These are phyloP conservation scores for Lasioglossum pauxillum DNA, from an alignment of 2,888 invertebrate genomes.

Conservation along the genomic window DNA sequence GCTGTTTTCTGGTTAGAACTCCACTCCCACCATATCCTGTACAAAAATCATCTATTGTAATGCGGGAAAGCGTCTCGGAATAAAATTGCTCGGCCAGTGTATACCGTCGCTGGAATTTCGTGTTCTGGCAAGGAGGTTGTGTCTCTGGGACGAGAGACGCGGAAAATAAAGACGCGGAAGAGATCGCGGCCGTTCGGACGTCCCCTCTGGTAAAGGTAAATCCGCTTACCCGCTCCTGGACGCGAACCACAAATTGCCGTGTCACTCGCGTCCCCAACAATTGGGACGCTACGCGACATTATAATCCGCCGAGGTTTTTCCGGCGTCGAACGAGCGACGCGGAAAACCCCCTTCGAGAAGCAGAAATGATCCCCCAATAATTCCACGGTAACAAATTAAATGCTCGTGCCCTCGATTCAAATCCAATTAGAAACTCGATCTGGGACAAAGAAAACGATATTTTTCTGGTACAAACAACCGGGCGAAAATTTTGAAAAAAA, in stretches of 20 bases:
- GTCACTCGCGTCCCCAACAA: not conserved
- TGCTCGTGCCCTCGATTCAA: not conserved
- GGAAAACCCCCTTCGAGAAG: not conserved
- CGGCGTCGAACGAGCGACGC: not conserved
- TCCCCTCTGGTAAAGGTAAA: slow-evolving; percentile 8
- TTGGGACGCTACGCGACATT: slow-evolving; percentile 5
- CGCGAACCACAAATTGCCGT: not conserved
- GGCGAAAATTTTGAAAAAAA: too few species aligned
- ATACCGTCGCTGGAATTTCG: not conserved
- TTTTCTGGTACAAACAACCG: too few species aligned
- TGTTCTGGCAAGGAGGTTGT: not conserved
- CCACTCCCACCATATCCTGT: too few species aligned
- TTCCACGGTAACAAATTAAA: not conserved
- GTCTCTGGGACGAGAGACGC: not conserved
- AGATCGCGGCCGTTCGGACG: not conserved
- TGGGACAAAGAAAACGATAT: too few species aligned
- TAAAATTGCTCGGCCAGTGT: not conserved
- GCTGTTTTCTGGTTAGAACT: too few species aligned
- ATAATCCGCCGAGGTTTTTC: slow-evolving; percentile 1
- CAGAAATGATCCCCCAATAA: not conserved
- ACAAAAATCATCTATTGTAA: not conserved
- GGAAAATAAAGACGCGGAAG: not conserved
- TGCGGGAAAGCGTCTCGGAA: not conserved
- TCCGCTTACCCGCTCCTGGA: slow-evolving; percentile 4
- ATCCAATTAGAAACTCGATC: not conserved